Conservation (phyloP, 2,113 vertebrate species). For the Ranitomeya imitator region DNA sequence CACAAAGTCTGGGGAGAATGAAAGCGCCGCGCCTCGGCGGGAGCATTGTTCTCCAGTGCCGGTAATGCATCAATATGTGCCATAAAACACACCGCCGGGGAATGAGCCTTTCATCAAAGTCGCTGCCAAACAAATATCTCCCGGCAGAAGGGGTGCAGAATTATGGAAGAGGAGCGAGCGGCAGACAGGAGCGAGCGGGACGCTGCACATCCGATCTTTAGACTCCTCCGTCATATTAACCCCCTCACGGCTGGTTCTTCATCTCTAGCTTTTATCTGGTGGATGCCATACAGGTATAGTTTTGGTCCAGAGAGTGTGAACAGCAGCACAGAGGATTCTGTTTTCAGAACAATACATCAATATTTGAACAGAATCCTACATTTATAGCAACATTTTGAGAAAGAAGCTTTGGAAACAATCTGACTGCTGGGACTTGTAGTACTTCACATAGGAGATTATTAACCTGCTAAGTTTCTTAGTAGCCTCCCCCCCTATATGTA, state of each 20-base stretch:
- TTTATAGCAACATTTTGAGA: too few relatives aligned
- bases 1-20: slow-evolving; percentile 53
- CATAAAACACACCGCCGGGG: neutral
- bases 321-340: neutral
- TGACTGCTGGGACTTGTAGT: neutral
- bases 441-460: too few relatives aligned
- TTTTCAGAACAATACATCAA: too few relatives aligned
- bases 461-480: neutral
- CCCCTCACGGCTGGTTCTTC: too few relatives aligned
- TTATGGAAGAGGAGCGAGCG: neutral
- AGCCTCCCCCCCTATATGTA: neutral
- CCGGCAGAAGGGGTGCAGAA: neutral
- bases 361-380: neutral
- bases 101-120: slow-evolving; percentile 28
- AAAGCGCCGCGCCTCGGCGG: neutral
- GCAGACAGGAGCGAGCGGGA: neutral
- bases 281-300: too few relatives aligned
- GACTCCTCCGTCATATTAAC: too few relatives aligned
- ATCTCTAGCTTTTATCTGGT: too few relatives aligned
- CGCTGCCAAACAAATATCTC: neutral
- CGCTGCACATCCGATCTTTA: neutral
- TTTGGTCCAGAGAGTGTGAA: too few relatives aligned
- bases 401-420: too few relatives aligned
- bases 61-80: slow-evolving; percentile 33
- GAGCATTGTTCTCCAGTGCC: slow-evolving; percentile 6